Percentiles rank a stretch among this genome's conserved stretches.
These are phyloP conservation scores for Silurus asotus DNA, from an alignment of 2,113 vertebrate species.

Conservation along the genomic window DNA sequence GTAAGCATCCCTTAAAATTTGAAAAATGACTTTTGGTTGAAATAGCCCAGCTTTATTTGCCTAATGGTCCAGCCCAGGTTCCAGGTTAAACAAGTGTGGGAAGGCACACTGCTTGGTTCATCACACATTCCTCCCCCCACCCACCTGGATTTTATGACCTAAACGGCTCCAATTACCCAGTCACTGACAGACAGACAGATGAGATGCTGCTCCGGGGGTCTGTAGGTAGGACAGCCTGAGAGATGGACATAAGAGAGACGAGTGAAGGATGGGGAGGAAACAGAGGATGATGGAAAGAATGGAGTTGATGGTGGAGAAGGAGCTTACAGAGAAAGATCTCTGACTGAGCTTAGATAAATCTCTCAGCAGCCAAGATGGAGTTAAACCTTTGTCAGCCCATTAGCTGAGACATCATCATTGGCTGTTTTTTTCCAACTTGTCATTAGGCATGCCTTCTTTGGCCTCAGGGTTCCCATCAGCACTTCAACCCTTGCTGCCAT, in stretches of 20 bases:
- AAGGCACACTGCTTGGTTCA: constrained; percentile 67
- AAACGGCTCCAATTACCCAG: constrained; percentile 80
- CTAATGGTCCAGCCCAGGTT: constrained; percentile 53
- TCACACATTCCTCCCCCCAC: constrained; percentile 68
- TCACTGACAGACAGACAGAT: constrained; percentile 81
- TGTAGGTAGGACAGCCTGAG: constrained; percentile 48
- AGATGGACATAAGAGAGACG: constrained; percentile 54
- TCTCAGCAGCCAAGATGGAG: constrained; percentile 46
- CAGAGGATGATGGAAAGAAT: constrained; percentile 69
- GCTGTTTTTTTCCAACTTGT: constrained; percentile 35
- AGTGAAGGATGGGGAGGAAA: constrained; percentile 58
- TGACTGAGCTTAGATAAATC: constrained; percentile 50
- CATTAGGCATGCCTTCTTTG: constrained; percentile 26
- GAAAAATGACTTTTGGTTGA: constrained; percentile 32
- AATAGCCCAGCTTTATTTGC: constrained; percentile 40
- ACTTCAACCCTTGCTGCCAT: background rate
- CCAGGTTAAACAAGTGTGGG: constrained; percentile 69
- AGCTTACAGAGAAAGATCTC: constrained; percentile 64
- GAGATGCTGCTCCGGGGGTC: constrained; percentile 71
- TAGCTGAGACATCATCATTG: constrained; percentile 44
- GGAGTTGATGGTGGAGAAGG: constrained; percentile 59
- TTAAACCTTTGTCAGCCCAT: constrained; percentile 42
- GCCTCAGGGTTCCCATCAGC: constrained; percentile 15
- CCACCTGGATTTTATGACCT: constrained; percentile 76
- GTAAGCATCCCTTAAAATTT: constrained; percentile 11